These are phyloP conservation scores for Danaus melanippus DNA, from an alignment of 1,140 invertebrate species.

Conservation along the genomic window DNA sequence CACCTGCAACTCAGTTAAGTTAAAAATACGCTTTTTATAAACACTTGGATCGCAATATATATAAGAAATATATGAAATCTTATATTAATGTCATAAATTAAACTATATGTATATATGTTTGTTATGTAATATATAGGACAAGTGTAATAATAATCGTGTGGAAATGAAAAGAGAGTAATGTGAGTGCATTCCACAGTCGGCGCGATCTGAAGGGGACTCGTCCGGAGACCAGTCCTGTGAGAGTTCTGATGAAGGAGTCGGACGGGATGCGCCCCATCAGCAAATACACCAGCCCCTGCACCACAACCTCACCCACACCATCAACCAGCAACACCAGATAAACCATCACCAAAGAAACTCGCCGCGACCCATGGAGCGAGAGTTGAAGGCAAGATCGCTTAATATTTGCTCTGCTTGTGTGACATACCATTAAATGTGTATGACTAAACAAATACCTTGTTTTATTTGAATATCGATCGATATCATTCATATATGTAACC, in stretches of 20 bases:
- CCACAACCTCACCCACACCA: conserved; percentile 47
- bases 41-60: conserved; percentile 3
- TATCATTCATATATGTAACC: no score
- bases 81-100: no score
- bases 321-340: conserved; percentile 32
- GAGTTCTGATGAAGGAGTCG: conserved; percentile 61
- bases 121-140: no score
- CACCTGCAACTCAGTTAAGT: conserved; percentile 38
- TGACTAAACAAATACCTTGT: background rate
- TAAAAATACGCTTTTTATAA: conserved; percentile 30
- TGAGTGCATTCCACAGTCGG: conserved; percentile 34
- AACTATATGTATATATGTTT: no score
- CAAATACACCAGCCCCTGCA: conserved; percentile 33
- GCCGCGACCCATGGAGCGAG: conserved; percentile 44
- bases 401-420: no score
- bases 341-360: conserved; percentile 53
- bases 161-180: no score
- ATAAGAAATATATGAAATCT: background rate
- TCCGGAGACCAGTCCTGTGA: conserved; percentile 61
- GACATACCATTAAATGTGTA: background rate
- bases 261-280: conserved; percentile 34
- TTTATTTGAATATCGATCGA: conserved; percentile 3
- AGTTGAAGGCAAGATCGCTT: conserved; percentile 36
- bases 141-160: no score
- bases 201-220: conserved; percentile 58